Evolutionary conservation across 2,888 invertebrate species (phyloP).

Genomic region (Hedya salicella): DNA sequence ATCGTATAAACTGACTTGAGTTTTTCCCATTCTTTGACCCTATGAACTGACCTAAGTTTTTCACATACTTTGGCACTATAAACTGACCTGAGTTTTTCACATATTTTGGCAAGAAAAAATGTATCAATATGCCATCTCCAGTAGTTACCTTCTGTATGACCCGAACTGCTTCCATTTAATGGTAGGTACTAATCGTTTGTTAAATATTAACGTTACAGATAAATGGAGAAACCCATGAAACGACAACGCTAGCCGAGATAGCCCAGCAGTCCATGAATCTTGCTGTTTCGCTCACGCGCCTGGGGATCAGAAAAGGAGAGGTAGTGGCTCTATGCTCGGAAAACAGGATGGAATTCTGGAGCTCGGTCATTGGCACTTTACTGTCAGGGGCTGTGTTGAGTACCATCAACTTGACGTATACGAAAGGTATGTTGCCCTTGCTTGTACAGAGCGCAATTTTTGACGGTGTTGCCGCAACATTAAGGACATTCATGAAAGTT

Average conservation of each 20-base stretch:
- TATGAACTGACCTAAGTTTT: too few relatives aligned
- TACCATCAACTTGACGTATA: constrained; percentile 49
- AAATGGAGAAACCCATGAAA: constrained; percentile 64
- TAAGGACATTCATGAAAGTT: background rate
- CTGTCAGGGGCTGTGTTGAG: constrained; percentile 65
- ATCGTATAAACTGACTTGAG: too few relatives aligned
- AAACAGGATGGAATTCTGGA: constrained; percentile 65
- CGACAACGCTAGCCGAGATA: constrained; percentile 59
- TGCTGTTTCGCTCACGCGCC: constrained; percentile 66
- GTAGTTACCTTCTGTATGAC: too few relatives aligned
- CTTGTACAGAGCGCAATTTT: too few relatives aligned
- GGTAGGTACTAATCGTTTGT: too few relatives aligned
- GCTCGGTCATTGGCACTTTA: constrained; percentile 59
- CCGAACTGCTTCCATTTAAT: too few relatives aligned
- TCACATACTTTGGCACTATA: too few relatives aligned
- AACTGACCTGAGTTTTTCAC: too few relatives aligned
- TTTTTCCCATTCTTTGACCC: too few relatives aligned
- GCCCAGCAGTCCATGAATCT: constrained; percentile 66
- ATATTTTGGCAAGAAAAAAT: too few relatives aligned
- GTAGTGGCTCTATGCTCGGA: constrained; percentile 67
- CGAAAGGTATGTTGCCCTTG: constrained; percentile 14
- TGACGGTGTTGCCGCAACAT: background rate
- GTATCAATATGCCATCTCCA: too few relatives aligned
- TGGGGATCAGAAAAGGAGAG: constrained; percentile 71
- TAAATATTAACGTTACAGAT: constrained; percentile 66